phyloP scores from a whole-genome alignment of 2,797 vertebrate species.

The Aeoliscus strigatus region DNA sequence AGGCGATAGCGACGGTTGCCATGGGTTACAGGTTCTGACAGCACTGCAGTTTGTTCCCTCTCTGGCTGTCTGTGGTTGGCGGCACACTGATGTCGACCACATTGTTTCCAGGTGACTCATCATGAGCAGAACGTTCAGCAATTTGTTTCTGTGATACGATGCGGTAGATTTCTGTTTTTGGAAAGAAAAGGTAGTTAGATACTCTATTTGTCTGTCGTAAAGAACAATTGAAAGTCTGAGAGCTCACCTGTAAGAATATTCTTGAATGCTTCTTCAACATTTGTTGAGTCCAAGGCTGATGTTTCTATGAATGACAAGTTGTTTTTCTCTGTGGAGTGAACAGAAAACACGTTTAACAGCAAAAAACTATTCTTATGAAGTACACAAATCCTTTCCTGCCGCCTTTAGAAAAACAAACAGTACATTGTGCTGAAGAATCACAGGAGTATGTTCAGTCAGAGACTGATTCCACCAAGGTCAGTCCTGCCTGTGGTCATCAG shows the following conservation, averaged over 20 bases:
- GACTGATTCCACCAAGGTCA: too few species aligned
- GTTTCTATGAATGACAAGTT: constrained; percentile 98
- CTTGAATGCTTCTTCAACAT: constrained; percentile 98
- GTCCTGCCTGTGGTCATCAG: too few species aligned
- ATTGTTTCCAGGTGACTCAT: constrained; percentile 96
- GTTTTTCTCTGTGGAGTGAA: constrained; percentile 86
- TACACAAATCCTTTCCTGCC: too few species aligned
- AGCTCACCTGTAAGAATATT: constrained; percentile 94
- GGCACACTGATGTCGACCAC: constrained; percentile 97
- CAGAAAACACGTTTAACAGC: constrained; percentile 1
- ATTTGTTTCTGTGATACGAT: constrained; percentile 99
- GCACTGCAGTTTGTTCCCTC: constrained; percentile 93
- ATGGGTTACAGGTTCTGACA: constrained; percentile 95
- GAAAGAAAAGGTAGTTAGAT: too few species aligned
- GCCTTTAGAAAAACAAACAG: too few species aligned
- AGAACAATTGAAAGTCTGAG: not conserved
- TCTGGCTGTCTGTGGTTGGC: constrained; percentile 92
- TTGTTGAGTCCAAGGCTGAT: constrained; percentile 96
- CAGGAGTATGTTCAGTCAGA: too few species aligned
- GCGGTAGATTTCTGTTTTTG: constrained; percentile 89
- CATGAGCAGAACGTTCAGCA: constrained; percentile 88
- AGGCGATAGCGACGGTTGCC: constrained; percentile 53
- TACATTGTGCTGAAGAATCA: too few species aligned
- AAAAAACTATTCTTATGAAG: not conserved
- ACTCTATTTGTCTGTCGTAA: too few species aligned